Conservation (phyloP, 2,113 vertebrate species). For the Bucco capensis region DNA sequence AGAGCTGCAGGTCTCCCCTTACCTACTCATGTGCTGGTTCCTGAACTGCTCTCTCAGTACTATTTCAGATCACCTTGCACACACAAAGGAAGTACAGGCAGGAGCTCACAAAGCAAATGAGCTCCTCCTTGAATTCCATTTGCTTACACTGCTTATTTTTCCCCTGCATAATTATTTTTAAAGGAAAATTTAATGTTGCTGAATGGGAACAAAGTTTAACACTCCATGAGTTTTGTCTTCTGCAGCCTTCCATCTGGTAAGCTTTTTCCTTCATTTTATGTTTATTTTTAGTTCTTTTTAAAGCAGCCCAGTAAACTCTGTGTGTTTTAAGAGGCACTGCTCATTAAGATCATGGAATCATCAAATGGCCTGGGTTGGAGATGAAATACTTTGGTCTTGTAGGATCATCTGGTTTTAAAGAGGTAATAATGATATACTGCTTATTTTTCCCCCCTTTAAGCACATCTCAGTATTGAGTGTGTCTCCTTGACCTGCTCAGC, state of each 20-base stretch:
- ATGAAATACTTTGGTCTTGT: constrained; percentile 11
- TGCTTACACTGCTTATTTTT: constrained; percentile 11
- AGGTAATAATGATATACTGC: not conserved
- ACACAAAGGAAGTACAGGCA: not conserved
- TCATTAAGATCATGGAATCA: too few relatives aligned
- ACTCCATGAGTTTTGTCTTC: not conserved
- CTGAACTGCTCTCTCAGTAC: not conserved
- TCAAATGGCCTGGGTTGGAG: too few relatives aligned
- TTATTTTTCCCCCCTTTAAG: not conserved
- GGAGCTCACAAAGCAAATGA: not conserved
- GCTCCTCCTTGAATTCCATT: not conserved
- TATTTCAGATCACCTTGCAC: not conserved
- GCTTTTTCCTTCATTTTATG: not conserved
- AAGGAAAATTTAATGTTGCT: constrained; percentile 37
- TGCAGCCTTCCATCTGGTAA: not conserved
- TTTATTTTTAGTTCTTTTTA: constrained; percentile 23
- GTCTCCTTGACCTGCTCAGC: not conserved
- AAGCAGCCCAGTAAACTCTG: not conserved
- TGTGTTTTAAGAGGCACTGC: constrained; percentile 9
- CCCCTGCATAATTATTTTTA: constrained; percentile 21
- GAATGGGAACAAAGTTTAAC: constrained; percentile 50
- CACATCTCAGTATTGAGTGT: accelerated
- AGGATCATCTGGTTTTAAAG: constrained; percentile 7
- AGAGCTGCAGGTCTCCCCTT: not conserved
- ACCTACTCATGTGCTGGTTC: accelerated